Percentiles rank a stretch among this genome's conserved stretches.
Conservation (phyloP, 1,140 invertebrate genomes). For the Drosophila kurseongensis region DNA sequence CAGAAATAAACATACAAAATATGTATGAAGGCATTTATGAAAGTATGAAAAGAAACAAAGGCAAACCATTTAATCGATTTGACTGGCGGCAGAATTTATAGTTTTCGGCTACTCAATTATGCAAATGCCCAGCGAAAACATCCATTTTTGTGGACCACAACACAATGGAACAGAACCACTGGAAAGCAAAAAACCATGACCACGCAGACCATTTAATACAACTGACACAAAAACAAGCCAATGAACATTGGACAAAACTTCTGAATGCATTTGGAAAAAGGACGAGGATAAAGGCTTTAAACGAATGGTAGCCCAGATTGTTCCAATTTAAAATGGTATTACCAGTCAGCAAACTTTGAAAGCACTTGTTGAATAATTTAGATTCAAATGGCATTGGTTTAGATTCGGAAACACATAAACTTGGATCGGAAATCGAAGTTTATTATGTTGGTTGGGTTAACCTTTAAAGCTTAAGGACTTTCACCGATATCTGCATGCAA, state of each 20-base stretch:
- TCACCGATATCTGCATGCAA: not conserved
- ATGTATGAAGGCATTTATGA: not conserved
- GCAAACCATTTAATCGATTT: constrained; percentile 20
- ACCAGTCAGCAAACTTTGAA: not conserved
- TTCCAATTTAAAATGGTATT: not conserved
- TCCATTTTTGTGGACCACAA: constrained; percentile 6
- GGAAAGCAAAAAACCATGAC: not conserved
- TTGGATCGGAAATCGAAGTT: not conserved
- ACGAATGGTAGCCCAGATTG: not conserved
- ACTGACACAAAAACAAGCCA: constrained; percentile 15
- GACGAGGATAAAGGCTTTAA: not conserved
- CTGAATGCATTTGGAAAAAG: not conserved
- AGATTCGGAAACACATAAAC: too few relatives aligned
- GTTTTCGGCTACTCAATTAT: constrained; percentile 54
- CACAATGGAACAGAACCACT: not conserved
- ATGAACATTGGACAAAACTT: constrained; percentile 8
- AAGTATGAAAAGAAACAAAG: not conserved
- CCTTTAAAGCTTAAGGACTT: not conserved
- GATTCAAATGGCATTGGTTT: not conserved
- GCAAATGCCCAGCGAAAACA: constrained; percentile 45
- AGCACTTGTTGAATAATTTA: constrained; percentile 9
- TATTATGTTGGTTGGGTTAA: too few relatives aligned
- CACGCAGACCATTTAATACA: constrained; percentile 13
- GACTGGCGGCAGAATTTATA: constrained; percentile 25
- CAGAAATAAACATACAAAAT: too few relatives aligned